Percentiles rank a stretch among this genome's conserved stretches.
Conservation (phyloP, 2,113 vertebrate genomes). For the Falcunculus frontatus region DNA sequence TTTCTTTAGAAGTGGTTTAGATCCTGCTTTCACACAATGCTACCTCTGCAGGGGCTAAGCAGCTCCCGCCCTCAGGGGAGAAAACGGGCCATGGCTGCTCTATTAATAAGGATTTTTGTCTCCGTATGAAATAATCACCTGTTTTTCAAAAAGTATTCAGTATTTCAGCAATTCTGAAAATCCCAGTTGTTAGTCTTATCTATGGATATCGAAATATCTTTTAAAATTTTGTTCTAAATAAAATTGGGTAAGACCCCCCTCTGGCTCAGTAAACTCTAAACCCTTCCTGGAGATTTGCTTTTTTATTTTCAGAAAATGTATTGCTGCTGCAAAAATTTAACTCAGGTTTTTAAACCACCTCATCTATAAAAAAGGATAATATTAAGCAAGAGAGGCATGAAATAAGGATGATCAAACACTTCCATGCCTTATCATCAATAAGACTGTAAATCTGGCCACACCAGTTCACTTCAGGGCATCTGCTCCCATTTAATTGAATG, state of each 20-base stretch:
- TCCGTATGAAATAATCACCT: background rate
- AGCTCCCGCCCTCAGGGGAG: background rate
- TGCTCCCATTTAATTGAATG: slow-evolving; percentile 56
- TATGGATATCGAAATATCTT: background rate
- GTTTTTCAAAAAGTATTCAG: background rate
- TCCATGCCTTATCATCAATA: slow-evolving; percentile 42
- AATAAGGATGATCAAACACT: slow-evolving; percentile 45
- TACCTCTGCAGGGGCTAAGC: background rate
- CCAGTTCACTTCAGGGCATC: slow-evolving; percentile 46
- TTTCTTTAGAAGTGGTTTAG: background rate
- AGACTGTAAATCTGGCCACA: slow-evolving; percentile 33
- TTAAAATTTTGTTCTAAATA: background rate
- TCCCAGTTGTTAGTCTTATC: background rate
- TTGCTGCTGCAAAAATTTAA: background rate
- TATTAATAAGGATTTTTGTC: background rate
- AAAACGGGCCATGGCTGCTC: background rate
- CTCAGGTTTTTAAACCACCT: background rate
- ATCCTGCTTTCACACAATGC: background rate
- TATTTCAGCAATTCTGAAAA: background rate
- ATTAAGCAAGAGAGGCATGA: slow-evolving; percentile 23
- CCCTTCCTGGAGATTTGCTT: background rate
- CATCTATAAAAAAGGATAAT: slow-evolving; percentile 24
- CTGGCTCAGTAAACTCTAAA: background rate
- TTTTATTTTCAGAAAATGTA: background rate
- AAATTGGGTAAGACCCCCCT: background rate